Percentiles rank a stretch among this genome's conserved stretches.
Conservation (phyloP, 1,140 invertebrate genomes). For the Lepidostoma basale region DNA sequence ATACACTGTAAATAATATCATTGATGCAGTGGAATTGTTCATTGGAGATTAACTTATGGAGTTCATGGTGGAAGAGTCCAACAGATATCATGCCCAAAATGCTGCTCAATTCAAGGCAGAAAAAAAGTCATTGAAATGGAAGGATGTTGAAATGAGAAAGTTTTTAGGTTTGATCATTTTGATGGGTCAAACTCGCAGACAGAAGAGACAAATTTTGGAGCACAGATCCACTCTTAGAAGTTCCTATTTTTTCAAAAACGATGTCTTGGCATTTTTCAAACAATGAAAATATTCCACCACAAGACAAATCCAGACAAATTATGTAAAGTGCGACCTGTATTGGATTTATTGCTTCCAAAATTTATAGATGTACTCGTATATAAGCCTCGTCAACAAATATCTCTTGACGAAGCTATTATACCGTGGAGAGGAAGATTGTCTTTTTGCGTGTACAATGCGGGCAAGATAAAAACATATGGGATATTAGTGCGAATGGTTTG, state of each 20-base stretch:
- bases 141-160: background rate
- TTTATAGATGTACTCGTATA: conserved; percentile 6
- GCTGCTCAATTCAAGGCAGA: background rate
- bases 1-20: background rate
- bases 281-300: conserved; percentile 41
- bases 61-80: background rate
- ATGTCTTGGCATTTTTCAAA: conserved; percentile 48
- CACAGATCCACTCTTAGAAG: conserved; percentile 29
- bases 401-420: conserved; percentile 49
- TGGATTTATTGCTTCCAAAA: background rate
- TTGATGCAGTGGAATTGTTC: background rate
- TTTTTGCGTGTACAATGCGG: conserved; percentile 48
- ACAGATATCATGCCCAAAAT: background rate
- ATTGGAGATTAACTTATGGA: background rate
- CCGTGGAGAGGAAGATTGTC: conserved; percentile 48
- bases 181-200: background rate
- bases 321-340: background rate
- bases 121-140: conserved; percentile 1
- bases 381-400: conserved; percentile 17
- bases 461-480: conserved; percentile 48
- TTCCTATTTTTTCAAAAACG: conserved; percentile 16
- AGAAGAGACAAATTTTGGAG: conserved; percentile 37
- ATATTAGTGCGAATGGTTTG: conserved; percentile 51
- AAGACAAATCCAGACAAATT: background rate
- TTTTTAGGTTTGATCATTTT: background rate